Base-by-base conservation (phyloP, 2,888 invertebrate genomes). In the Caenorhabditis zanzibari region DNA sequence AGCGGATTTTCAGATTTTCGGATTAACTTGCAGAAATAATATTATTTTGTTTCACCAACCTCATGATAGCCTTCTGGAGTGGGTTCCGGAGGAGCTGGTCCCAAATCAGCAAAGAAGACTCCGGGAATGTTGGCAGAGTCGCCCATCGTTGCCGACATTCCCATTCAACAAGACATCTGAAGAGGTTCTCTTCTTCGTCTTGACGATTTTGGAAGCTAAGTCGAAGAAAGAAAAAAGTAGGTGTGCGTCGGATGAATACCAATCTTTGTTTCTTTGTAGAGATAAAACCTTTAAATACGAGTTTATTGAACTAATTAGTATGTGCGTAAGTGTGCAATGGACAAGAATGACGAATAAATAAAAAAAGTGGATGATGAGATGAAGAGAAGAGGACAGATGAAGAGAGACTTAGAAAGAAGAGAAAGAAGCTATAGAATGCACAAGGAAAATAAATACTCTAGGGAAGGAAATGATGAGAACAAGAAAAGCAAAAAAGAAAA, bases 81-180 rank as follows among this genome's bases (percentile, higher is more conserved):
- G n/a, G 64, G 56, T 74, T 88, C 86, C 0, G 81, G 77, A 14
- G 88, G 84, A 6, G 86, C 79, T 1, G 86, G 86, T 32, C 86
- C 86, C 47, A 88, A 85, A 75, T 88, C 83, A 2, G 88, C 88
- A 35, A 88, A 85, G 72, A 88, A 88, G 28, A 84, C 76, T 14
- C 80, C 82, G 41, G 85, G 61, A 49, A 63, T 74, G 49, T 41
- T 72, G 66, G 68, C 71, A 19, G 74, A 75, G 41, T 72, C 82
- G 76, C 76, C 75, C 59, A 63, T 76, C 49, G 44, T 80, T 61
- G 63, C 72, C 59, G 80, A 73, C 75, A 76, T 84, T 59, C 64
- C 75, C 76, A 54, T 81, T 61, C 69, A 81, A 81, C 35, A 68
- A 7, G 35, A 47, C 71, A 75, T 75, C 66, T 75, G 64, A 73